A percentile compares a stretch with the other conserved stretches of the same genome.
Conservation (phyloP, 2,113 vertebrate species). For the Hemibagrus wyckioides region DNA sequence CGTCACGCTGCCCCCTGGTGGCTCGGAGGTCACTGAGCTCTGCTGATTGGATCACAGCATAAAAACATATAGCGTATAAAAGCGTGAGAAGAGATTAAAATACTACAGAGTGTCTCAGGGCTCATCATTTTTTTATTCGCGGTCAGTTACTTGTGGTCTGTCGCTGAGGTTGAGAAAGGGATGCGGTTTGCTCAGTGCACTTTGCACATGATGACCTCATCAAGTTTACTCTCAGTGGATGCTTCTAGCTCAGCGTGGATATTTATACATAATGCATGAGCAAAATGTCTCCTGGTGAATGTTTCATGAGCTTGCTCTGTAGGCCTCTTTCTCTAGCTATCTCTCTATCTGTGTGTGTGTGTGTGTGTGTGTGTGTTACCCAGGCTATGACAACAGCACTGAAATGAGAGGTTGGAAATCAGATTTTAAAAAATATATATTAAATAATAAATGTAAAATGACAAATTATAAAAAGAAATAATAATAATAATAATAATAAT, state of each 20-base stretch:
- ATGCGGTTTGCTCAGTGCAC: neutral
- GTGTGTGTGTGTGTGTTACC: neutral
- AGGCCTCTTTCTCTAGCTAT: neutral
- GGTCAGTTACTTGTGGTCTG: neutral
- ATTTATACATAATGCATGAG: conserved; percentile 41
- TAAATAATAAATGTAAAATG: no score
- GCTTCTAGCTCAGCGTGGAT: conserved; percentile 4
- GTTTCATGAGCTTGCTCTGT: conserved; percentile 35
- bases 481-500: no score
- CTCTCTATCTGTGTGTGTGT: neutral
- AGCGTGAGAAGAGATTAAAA: neutral
- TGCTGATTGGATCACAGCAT: no score
- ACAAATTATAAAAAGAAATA: no score
- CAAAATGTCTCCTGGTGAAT: conserved; percentile 32
- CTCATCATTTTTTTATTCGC: neutral
- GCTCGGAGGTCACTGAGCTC: neutral
- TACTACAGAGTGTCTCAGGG: neutral
- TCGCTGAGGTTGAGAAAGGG: neutral
- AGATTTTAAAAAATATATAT: neutral
- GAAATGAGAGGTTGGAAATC: neutral
- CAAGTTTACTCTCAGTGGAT: neutral
- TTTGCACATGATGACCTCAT: neutral
- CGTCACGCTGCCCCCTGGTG: neutral
- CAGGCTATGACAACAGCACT: neutral
- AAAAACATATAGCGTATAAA: neutral